Evolutionary conservation across 2,113 vertebrate genomes (phyloP), one percentile per base, ranked within the genome.

Genomic region (Atrichornis clamosus): DNA sequence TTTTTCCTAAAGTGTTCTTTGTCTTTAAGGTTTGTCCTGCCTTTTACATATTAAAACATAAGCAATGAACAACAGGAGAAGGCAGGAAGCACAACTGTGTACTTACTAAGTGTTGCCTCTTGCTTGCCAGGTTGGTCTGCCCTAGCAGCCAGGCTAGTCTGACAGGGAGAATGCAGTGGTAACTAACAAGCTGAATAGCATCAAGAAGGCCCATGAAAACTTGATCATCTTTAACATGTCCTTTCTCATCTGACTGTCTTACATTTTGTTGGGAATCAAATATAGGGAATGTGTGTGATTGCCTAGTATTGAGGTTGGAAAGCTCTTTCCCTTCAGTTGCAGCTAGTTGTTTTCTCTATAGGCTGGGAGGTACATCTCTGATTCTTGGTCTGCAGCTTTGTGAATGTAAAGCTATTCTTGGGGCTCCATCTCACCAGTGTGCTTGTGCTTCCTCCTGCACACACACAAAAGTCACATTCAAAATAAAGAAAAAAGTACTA

Each of bases 291-390:
- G 46, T 2, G 1, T 68, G 32, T 63, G 35, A 59, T 70, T 80
- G 35, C 21, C 18, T 84, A 33, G 15, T 41, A 6, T 35, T 69
- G 17, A 68, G 7, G 42, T 39, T 67, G 42, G 59, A 70, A 59
- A 80, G n/a, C 30, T 91, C 78, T 80, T 79, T 37, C 21, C 64
- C 33, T 83, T 63, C 50, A 86, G 32, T 28, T 87, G 37, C 78
- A 73, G n/a, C 19, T 58, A 3, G 8, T 30, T 35, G 68, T 13
- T 80, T 53, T 83, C 53, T 47, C 28, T 81, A 0, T 6, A 30
- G 26, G 19, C 64, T 55, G 33, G 59, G 37, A 90, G 62, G 37
- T 65, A 16, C 0, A 0, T 55, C 27, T 86, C 58, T 9, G 1
- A 28, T 74, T 92, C 72, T 77, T 74, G 41, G n/a, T 59, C 35